Evolutionary conservation across 2,797 vertebrate species (phyloP).

Genomic region (Psittacula echo): DNA sequence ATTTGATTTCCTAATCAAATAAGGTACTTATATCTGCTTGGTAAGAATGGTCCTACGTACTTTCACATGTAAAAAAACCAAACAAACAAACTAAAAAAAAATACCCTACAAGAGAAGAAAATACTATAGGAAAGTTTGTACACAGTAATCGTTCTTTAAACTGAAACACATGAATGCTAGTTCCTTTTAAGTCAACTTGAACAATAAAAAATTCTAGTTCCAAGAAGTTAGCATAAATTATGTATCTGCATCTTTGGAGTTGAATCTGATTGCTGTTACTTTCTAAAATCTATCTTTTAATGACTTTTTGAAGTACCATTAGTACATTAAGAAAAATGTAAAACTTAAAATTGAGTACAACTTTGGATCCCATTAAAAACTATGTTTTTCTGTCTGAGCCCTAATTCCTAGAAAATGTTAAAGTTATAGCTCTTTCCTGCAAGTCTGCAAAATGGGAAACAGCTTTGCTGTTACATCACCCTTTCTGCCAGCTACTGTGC

Average conservation of each 20-base stretch:
- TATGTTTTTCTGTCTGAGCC: not conserved
- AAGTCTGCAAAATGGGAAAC: not conserved
- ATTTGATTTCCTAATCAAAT: not conserved
- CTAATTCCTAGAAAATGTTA: not conserved
- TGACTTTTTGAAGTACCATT: not conserved
- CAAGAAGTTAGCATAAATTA: not conserved
- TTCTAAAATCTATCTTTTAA: not conserved
- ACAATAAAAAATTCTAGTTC: not conserved
- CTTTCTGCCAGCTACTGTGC: not conserved
- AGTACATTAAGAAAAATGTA: not conserved
- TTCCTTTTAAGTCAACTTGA: not conserved
- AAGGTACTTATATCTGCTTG: not conserved
- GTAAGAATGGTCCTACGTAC: not conserved
- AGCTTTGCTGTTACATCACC: slow-evolving; percentile 7
- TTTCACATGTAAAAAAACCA: rapidly evolving
- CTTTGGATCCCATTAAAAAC: not conserved
- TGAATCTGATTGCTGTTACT: not conserved
- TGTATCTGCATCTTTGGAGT: not conserved
- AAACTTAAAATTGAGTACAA: not conserved
- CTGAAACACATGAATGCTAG: not conserved
- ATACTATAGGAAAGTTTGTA: not conserved
- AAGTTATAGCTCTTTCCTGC: not conserved
- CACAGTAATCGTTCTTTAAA: not conserved
- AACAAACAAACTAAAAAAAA: not conserved
- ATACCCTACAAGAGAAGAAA: not conserved